These are phyloP conservation scores for Ranitomeya imitator DNA, from an alignment of 2,113 vertebrate species.

Conservation along the genomic window DNA sequence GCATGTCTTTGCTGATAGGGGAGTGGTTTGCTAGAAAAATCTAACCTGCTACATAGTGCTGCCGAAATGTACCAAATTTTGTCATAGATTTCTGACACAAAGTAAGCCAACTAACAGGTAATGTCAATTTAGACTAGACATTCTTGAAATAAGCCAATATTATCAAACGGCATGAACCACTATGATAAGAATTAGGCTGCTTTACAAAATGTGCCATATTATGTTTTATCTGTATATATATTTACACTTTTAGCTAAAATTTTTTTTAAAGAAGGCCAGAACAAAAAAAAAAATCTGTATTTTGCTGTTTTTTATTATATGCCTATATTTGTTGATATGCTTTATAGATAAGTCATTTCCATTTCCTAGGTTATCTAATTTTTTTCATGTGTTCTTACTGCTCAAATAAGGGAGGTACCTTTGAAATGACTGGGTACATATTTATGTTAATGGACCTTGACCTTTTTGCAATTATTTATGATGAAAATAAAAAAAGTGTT, in stretches of 20 bases:
- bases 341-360: slow-evolving; percentile 31
- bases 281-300: not conserved
- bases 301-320: not conserved
- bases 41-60: no score
- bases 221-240: no score
- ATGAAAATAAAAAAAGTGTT: not conserved
- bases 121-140: no score
- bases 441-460: slow-evolving; percentile 52
- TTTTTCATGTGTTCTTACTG: slow-evolving; percentile 43
- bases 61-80: no score
- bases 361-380: slow-evolving; percentile 45
- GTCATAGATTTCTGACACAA: no score
- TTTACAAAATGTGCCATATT: no score
- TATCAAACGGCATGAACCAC: no score
- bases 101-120: no score
- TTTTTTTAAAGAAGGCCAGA: not conserved
- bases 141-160: no score
- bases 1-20: no score
- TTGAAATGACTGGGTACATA: slow-evolving; percentile 50
- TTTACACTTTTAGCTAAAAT: slow-evolving; percentile 4
- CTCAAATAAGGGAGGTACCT: slow-evolving; percentile 57
- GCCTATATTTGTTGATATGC: slow-evolving; percentile 23
- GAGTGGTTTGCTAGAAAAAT: no score
- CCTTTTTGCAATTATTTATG: slow-evolving; percentile 19
- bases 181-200: no score